Evolutionary conservation across 2,888 invertebrate genomes (phyloP), one percentile per base, ranked within the genome.

Genomic region (Linyphia triangularis): DNA sequence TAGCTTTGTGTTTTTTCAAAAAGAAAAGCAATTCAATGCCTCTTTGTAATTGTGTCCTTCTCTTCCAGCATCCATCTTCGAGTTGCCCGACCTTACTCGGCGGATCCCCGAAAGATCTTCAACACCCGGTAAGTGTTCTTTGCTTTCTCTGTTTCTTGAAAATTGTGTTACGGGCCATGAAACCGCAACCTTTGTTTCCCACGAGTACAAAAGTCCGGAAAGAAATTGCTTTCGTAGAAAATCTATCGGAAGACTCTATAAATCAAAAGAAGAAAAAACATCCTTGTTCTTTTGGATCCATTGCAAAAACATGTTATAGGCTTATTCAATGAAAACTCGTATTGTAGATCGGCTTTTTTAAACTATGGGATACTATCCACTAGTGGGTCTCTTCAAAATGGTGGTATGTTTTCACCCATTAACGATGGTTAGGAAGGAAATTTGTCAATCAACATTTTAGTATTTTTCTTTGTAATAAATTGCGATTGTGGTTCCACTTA

Each of bases 91-190:
- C 85, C 72, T 79, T 59, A 85, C 40, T 37, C 78, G 78, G 3
- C 69, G 78, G n/a, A 16, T 85, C 19, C 72, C 78, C 7, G 85
- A 85, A 63, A 57, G 78, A 28, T 40, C 70, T 40, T 30, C 51
- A 10, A 57, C 77, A 77, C 78, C 70, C 37, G 85, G 85, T 85
- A 78, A 85, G 85, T 78, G 69, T 30, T 72, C 26, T 51, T 63
- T 40, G 26, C 30, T 28, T 69, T 5, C 0, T 51, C 26, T 19
- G 40, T 77, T 63, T 10, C 37, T 72, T 72, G 28, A 61, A 78
- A 83, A 83, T 24, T 13, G 9, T 43, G 73, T 75, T 75, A 65
- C 65, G 73, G 73, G 37, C 67, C 72, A 70, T 10, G 28, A 43
- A 72, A 30, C 72, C 43, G 63, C 57, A 82, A 43, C 83, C 73